Evolutionary conservation across 2,113 vertebrate genomes (phyloP).

Genomic region (Taurulus bubalis): DNA sequence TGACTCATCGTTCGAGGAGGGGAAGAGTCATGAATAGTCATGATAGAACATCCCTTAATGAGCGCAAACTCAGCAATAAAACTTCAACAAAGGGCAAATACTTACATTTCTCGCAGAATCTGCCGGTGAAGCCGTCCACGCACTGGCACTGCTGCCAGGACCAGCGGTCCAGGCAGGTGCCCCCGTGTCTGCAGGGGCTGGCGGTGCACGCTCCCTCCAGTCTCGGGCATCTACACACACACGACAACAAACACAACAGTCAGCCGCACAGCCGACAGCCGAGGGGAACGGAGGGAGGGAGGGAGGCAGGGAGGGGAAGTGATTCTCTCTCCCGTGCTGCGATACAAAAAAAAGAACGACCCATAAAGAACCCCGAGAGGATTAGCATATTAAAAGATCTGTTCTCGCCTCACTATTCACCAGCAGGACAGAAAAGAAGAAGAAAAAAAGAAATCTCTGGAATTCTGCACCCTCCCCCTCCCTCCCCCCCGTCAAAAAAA

Average conservation of each 20-base stretch:
- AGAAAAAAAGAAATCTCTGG: slow-evolving; percentile 50
- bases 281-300: slow-evolving; percentile 21
- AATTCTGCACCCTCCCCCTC: slow-evolving; percentile 40
- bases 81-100: slow-evolving; percentile 49
- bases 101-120: slow-evolving; percentile 96
- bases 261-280: slow-evolving; percentile 26
- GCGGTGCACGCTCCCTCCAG: slow-evolving; percentile 90
- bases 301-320: slow-evolving; percentile 28
- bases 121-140: slow-evolving; percentile 91
- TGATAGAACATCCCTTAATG: slow-evolving; percentile 44
- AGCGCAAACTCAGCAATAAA: slow-evolving; percentile 45
- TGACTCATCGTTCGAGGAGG: slow-evolving; percentile 55
- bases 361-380: slow-evolving; percentile 47
- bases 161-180: slow-evolving; percentile 94
- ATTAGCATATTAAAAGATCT: slow-evolving; percentile 83
- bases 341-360: slow-evolving; percentile 45
- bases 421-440: slow-evolving; percentile 32
- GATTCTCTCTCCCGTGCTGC: slow-evolving; percentile 38
- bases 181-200: slow-evolving; percentile 92
- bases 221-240: slow-evolving; percentile 90
- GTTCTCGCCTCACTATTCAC: slow-evolving; percentile 66
- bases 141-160: slow-evolving; percentile 97
- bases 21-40: slow-evolving; percentile 65
- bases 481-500: slow-evolving; percentile 52
- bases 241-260: slow-evolving; percentile 62